phyloP scores from a whole-genome alignment of 2,113 vertebrate genomes.

The Chroicocephalus ridibundus region DNA sequence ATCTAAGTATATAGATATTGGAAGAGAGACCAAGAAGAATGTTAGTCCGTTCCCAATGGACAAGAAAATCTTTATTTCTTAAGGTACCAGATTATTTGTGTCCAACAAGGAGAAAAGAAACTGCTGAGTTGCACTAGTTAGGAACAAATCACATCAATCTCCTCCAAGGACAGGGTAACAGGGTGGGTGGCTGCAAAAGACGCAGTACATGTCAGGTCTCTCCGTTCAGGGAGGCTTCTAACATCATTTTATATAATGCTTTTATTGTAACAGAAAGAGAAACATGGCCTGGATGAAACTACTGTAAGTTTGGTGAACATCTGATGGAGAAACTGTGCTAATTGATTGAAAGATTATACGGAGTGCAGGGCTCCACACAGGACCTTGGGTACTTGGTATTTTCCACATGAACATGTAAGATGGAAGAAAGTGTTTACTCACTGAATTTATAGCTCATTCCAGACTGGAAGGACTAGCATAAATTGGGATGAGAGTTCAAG shows the following conservation, averaged over 20 bases:
- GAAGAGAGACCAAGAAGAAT: not conserved
- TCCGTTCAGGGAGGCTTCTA: not conserved
- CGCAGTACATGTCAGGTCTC: not conserved
- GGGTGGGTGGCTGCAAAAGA: not conserved
- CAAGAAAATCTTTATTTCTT: not conserved
- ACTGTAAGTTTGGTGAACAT: not conserved
- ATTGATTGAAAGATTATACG: not conserved
- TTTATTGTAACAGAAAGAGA: not conserved
- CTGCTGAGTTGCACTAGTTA: not conserved
- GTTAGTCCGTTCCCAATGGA: not conserved
- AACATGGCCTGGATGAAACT: not conserved
- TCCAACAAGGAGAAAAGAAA: not conserved
- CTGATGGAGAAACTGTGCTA: not conserved
- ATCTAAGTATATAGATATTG: not conserved
- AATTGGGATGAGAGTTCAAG: not conserved
- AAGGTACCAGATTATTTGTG: not conserved
- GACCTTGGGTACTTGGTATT: not conserved
- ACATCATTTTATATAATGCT: not conserved
- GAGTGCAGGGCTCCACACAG: not conserved
- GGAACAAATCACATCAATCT: not conserved
- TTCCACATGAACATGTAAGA: not conserved
- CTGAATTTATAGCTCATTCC: not conserved
- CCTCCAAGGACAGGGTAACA: not conserved
- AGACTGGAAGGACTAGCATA: not conserved
- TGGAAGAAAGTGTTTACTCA: not conserved